Conservation (phyloP, 2,113 vertebrate species). For the Poeciliopsis turrubarensis region DNA sequence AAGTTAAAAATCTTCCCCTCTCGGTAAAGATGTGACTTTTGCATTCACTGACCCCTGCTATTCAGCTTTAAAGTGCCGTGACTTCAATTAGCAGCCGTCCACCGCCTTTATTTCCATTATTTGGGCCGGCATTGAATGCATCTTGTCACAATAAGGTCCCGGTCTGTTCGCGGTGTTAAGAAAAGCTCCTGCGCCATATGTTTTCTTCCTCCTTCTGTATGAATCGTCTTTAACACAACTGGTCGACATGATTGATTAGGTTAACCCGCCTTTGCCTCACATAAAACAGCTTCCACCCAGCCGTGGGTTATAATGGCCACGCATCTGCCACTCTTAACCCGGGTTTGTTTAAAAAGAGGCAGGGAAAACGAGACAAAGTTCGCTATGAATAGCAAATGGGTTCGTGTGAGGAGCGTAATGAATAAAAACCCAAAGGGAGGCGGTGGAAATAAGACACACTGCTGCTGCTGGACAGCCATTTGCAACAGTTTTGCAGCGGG, state of each 20-base stretch:
- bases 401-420: slow-evolving; percentile 78
- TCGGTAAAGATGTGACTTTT: slow-evolving; percentile 35
- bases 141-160: slow-evolving; percentile 76
- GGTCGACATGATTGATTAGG: slow-evolving; percentile 84
- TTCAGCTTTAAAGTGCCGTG: slow-evolving; percentile 65
- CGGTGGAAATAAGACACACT: slow-evolving; percentile 66
- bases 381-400: slow-evolving; percentile 83
- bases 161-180: slow-evolving; percentile 53
- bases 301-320: slow-evolving; percentile 71
- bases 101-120: slow-evolving; percentile 57
- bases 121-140: slow-evolving; percentile 48
- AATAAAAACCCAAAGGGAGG: slow-evolving; percentile 78
- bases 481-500: slow-evolving; percentile 67
- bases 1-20: slow-evolving; percentile 1
- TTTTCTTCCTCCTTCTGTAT: slow-evolving; percentile 60
- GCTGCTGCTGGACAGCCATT: slow-evolving; percentile 67
- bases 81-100: slow-evolving; percentile 79
- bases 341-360: slow-evolving; percentile 66
- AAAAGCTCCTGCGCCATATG: slow-evolving; percentile 80
- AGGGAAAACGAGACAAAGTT: slow-evolving; percentile 40
- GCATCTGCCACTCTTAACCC: slow-evolving; percentile 79
- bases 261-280: slow-evolving; percentile 76
- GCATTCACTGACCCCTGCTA: slow-evolving; percentile 56
- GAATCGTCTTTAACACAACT: slow-evolving; percentile 79
- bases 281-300: slow-evolving; percentile 77